Evolutionary conservation across 2,113 vertebrate genomes (phyloP), one percentile per base, ranked within the genome.

Genomic region (Xyliphius kryptos): DNA sequence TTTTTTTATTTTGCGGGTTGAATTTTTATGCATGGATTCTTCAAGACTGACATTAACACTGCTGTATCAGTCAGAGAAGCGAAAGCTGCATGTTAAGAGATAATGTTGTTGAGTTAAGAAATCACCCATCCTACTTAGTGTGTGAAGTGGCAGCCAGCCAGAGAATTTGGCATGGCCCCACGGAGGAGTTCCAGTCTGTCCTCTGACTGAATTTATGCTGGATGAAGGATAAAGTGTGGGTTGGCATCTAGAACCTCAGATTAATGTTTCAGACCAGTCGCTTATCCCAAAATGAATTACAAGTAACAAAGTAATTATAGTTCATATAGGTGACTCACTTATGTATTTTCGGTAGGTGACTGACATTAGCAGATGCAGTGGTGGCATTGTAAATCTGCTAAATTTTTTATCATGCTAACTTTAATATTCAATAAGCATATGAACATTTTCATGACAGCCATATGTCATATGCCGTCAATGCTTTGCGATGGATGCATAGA

Each of bases 131-230:
- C 36, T 5, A 21, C 16, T 41, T 15, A 40, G 16, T 51, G 32
- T 8, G 21, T 50, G 47, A 38, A 38, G 17, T 61, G 32, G 15
- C 32, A 61, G 59, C 47, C 47, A 61, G 46, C 59, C 47, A 50
- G 16, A 50, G 47, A n/a, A 19, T 6, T 38, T 37, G 47, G 46
- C 47, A 51, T 15, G 26, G 16, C 22, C 11, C 15, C 26, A 37
- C 7, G 19, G 32, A 40, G 19, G 17, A 41, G 36, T 51, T 50
- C 47, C 47, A 50, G 36, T 11, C 49, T 63, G 60, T 52, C 49
- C 36, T 40, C 49, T 7, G 20, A 63, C 10, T 43, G 49, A 2
- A 6, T 53, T 43, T 15, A 13, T 21, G 20, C 21, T 63, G 49
- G 37, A 15, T 5, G 37, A 43, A 26, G 49, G 19, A 51, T 41